Evolutionary conservation across 1,140 invertebrate species (phyloP), one percentile per base, ranked within the genome.

Genomic region (Proales similis): DNA sequence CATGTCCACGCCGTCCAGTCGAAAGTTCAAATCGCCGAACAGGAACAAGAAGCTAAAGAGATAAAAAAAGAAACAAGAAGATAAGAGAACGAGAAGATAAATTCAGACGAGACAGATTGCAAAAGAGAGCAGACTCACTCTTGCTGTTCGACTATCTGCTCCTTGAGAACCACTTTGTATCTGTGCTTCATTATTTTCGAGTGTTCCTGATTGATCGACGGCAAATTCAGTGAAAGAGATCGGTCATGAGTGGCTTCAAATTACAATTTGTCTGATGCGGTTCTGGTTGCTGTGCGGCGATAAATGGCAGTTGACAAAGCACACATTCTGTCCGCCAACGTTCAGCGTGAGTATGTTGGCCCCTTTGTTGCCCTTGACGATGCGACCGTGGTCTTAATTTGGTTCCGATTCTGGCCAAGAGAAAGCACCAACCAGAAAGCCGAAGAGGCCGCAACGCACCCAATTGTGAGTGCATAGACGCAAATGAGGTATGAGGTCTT

Each of bases 291-390:
- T 19, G 32, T 57, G 51, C 11, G 51, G 36, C 30, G 51, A 57
- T 39, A 57, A 14, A 57, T 57, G 51, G 19, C 24, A 42, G 45
- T 57, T 57, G 4, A 57, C 51, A 57, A 57, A 57, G 32, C 51
- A 57, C 14, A 57, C 32, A 24, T 57, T 57, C 9, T 27, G 17
- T 11, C 36, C 36, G 9, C 51, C 51, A 26, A 57, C 30, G 29
- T 57, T 57, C 9, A 57, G 9, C 19, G 51, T 24, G n/a, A 36
- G 30, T 7, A 57, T 57, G 22, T 57, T 57, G 7, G 51, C 51
- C 29, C 51, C 51, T 57, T 57, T 57, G 20, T 57, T 57, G 4
- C 51, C 51, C 51, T 57, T 27, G n/a, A n/a, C n/a, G n/a, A n/a
- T n/a, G n/a, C n/a, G n/a, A n/a, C n/a, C n/a, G n/a, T n/a, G n/a